Conservation (phyloP, 2,888 invertebrate genomes). For the Amphipyra tragopoginis region DNA sequence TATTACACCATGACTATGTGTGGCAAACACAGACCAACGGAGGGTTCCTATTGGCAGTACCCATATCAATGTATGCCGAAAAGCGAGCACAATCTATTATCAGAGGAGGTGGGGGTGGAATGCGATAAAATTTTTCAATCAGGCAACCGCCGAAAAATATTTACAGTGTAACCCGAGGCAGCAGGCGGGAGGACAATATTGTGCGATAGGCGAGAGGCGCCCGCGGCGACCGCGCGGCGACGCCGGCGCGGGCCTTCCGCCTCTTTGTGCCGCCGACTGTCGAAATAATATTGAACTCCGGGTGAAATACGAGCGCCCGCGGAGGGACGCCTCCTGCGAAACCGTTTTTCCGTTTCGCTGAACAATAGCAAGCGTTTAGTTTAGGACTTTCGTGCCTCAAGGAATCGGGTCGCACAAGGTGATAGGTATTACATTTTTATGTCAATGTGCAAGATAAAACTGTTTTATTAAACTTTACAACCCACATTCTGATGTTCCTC, state of each 20-base stretch:
- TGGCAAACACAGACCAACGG: constrained; percentile 54
- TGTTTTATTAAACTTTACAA: constrained; percentile 36
- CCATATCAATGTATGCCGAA: constrained; percentile 75
- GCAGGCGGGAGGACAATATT: constrained; percentile 85
- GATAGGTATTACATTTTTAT: constrained; percentile 56
- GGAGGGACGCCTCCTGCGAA: constrained; percentile 82
- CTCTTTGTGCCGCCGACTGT: constrained; percentile 84
- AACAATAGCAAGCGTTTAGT: constrained; percentile 84
- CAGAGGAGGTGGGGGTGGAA: constrained; percentile 79
- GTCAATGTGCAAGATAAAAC: constrained; percentile 45
- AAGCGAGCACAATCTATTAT: constrained; percentile 83
- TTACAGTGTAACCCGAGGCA: constrained; percentile 88
- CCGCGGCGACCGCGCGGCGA: constrained; percentile 74
- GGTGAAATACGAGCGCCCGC: constrained; percentile 87
- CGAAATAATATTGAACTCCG: constrained; percentile 89
- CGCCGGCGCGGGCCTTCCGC: constrained; percentile 81
- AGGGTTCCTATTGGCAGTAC: constrained; percentile 64
- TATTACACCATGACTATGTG: constrained; percentile 33
- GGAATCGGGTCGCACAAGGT: constrained; percentile 66
- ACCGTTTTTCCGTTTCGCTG: constrained; percentile 86
- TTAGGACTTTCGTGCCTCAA: constrained; percentile 76
- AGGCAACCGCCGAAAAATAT: constrained; percentile 88
- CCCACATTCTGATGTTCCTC: constrained; percentile 40
- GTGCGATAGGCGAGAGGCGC: constrained; percentile 81
- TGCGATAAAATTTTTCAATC: constrained; percentile 89